Percentiles rank a stretch among this genome's conserved stretches.
Evolutionary conservation across 2,797 vertebrate species (phyloP).

Genomic region (Tympanoctomys barrerae): DNA sequence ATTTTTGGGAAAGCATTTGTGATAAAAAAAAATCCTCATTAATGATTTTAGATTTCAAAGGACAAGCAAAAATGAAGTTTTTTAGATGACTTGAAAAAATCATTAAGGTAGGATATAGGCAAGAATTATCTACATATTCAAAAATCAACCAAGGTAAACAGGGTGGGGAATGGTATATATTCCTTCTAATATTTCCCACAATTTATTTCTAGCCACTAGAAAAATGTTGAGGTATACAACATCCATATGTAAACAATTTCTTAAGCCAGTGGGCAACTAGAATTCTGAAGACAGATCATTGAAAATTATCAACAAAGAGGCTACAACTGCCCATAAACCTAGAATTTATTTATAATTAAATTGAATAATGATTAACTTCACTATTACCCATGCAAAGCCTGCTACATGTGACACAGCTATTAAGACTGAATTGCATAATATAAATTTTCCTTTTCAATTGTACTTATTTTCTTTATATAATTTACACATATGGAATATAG

Average conservation of each 20-base stretch:
- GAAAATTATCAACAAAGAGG: not conserved
- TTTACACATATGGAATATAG: not conserved
- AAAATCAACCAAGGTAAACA: not conserved
- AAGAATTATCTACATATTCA: conserved; percentile 21
- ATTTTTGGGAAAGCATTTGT: not conserved
- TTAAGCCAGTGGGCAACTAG: not conserved
- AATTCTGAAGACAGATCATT: not conserved
- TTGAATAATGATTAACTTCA: not conserved
- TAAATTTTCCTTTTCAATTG: conserved; percentile 7
- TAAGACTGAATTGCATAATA: not conserved
- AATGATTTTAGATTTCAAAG: not conserved
- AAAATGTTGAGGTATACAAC: not conserved
- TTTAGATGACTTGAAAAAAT: conserved; percentile 28
- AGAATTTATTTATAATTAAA: conserved; percentile 1
- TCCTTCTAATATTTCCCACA: not conserved
- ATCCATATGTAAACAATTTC: not conserved
- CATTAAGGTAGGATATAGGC: not conserved
- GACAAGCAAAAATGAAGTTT: conserved; percentile 5
- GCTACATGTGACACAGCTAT: not conserved
- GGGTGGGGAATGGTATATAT: not conserved
- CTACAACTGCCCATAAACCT: not conserved
- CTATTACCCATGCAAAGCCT: not conserved
- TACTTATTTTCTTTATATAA: conserved; percentile 21
- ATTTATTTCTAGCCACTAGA: conserved; percentile 18
- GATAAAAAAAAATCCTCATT: not conserved